Percentiles rank a stretch among this genome's conserved stretches.
Evolutionary conservation across 1,140 invertebrate species (phyloP).

Genomic region (Delia radicum): DNA sequence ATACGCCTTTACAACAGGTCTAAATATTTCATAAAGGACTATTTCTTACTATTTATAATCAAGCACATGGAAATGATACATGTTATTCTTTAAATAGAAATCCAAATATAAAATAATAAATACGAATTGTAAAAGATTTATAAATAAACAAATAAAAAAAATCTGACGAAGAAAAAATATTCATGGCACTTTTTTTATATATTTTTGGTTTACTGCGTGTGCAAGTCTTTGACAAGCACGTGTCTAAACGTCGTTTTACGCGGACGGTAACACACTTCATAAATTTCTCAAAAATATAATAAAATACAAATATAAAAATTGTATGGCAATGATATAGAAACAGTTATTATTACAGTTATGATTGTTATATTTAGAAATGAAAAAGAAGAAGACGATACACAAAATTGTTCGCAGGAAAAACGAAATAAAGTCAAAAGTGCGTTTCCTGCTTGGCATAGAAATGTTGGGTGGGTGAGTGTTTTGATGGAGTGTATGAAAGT

Average conservation of each 20-base stretch:
- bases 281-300: slow-evolving; percentile 47
- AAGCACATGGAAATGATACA: background rate
- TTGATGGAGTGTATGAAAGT: background rate
- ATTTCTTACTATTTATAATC: background rate
- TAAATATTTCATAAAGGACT: slow-evolving; percentile 8
- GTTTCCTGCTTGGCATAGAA: background rate
- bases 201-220: too few species aligned
- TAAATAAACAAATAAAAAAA: background rate
- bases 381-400: background rate
- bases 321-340: slow-evolving; percentile 31
- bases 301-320: background rate
- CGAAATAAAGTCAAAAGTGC: slow-evolving; percentile 21
- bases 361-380: background rate
- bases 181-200: too few species aligned
- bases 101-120: background rate
- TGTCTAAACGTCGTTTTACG: slow-evolving; percentile 27
- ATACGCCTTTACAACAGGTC: slow-evolving; percentile 18
- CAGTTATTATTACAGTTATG: slow-evolving; percentile 42
- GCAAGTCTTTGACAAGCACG: slow-evolving; percentile 26
- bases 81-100: background rate
- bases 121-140: background rate
- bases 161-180: background rate
- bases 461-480: background rate
- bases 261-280: slow-evolving; percentile 51
- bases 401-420: slow-evolving; percentile 5